Base-by-base conservation (phyloP, 2,888 invertebrate species). In the Polydrusus tereticollis region DNA sequence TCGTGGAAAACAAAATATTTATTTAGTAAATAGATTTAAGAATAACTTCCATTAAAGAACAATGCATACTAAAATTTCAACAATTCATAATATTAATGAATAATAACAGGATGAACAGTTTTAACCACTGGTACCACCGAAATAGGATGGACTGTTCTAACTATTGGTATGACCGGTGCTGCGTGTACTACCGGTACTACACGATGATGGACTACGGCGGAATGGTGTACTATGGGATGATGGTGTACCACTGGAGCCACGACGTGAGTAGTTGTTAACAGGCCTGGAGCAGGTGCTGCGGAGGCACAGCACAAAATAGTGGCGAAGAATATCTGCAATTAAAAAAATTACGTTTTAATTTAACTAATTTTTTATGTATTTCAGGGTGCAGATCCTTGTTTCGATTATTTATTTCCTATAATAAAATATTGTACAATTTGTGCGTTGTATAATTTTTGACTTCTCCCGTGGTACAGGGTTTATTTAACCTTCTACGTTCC, bases 211-310 rank as follows among this genome's bases (percentile, higher is more conserved):
- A 69, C 71, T 7, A 72, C 76, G 16, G 75, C 69, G 52, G 75
- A 18, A 43, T 43, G 43, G 16, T 43, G 73, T 36, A 72, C 63
- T 3, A 82, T 55, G 85, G 78, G 14, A 82, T 84, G 7, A 47
- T 74, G n/a, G n/a, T n/a, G 65, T 14, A 69, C 72, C 29, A 85
- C 84, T 0, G 69, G 69, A 26, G 60, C 29, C 2, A 63, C 69
- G 45, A 80, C 81, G 18, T 74, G 77, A 14, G 77, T 76, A 14
- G 76, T 52, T 41, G 75, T 74, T 7, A 79, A 38, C 1, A 77
- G 55, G n/a, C 79, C 79, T 21, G 79, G 77, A 2, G 41, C 55
- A 1, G 69, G 69, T 82, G 50, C 82, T 84, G 78, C 77, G 72
- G 74, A 76, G 50, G 77, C 80, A 75, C 65, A 79, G 66, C 75